These are phyloP conservation scores for Hyles euphorbiae DNA, from an alignment of 1,140 invertebrate species.

Conservation along the genomic window DNA sequence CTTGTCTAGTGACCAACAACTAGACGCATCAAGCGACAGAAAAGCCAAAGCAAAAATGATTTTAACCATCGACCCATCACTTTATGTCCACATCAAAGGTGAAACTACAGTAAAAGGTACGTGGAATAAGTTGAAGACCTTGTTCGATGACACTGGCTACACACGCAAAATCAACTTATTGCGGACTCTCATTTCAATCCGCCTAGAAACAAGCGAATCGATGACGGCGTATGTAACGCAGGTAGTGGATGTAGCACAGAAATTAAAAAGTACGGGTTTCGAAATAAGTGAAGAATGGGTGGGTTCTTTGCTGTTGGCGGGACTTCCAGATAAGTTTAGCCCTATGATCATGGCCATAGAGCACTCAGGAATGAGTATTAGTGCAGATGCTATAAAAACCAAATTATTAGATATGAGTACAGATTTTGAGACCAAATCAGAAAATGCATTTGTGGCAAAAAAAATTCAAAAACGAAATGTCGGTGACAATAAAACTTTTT, in stretches of 20 bases:
- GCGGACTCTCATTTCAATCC: slow-evolving; percentile 14
- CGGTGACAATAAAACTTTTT: too few relatives aligned
- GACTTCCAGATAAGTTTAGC: not conserved
- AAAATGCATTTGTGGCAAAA: too few relatives aligned
- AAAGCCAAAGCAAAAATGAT: slow-evolving; percentile 18
- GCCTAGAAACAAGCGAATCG: slow-evolving; percentile 15
- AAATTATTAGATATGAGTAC: too few relatives aligned
- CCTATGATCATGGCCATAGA: too few relatives aligned
- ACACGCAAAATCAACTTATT: slow-evolving; percentile 17
- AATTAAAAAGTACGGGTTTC: slow-evolving; percentile 15
- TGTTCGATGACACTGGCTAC: slow-evolving; percentile 17
- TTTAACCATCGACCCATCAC: slow-evolving; percentile 15
- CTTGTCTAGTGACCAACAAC: slow-evolving; percentile 7
- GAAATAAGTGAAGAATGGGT: slow-evolving; percentile 9
- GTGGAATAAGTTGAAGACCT: slow-evolving; percentile 13
- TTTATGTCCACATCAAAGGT: slow-evolving; percentile 17
- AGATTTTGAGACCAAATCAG: too few relatives aligned
- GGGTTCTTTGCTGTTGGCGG: slow-evolving; percentile 11
- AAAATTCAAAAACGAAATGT: too few relatives aligned
- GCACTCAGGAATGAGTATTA: too few relatives aligned
- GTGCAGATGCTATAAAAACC: too few relatives aligned
- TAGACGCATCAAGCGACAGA: not conserved
- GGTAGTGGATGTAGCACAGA: slow-evolving; percentile 12
- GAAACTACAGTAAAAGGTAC: slow-evolving; percentile 6
- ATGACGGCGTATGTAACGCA: slow-evolving; percentile 19